Evolutionary conservation across 1,140 invertebrate species (phyloP).

Genomic region (Leptoteleia sp.): DNA sequence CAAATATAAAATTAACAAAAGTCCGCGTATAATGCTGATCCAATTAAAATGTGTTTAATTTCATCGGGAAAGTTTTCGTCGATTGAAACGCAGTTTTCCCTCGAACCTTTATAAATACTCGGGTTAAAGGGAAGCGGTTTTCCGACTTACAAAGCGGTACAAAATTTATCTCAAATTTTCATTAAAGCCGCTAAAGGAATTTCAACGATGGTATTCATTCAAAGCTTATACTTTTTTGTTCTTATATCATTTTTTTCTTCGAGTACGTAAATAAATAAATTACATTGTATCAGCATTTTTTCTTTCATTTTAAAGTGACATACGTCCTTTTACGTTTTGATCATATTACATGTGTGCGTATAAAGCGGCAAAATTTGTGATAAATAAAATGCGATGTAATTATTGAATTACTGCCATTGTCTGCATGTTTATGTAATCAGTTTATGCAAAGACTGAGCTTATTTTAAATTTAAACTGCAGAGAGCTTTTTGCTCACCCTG

Average conservation of each 20-base stretch:
- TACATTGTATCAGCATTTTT: no score
- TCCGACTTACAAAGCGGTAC: background rate
- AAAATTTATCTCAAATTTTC: constrained; percentile 17
- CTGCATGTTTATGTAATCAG: background rate
- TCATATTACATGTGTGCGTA: no score
- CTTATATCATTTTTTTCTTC: no score
- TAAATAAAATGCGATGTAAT: no score
- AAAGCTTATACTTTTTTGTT: background rate
- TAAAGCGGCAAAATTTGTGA: no score
- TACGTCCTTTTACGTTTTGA: background rate
- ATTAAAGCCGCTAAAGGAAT: constrained; percentile 7
- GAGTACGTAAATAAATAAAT: background rate
- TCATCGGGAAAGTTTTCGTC: constrained; percentile 29
- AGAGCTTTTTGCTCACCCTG: constrained; percentile 60
- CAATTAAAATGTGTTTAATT: constrained; percentile 49
- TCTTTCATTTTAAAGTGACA: background rate
- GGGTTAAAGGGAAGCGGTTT: constrained; percentile 25
- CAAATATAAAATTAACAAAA: constrained; percentile 28
- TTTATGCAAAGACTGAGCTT: no score
- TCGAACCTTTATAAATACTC: constrained; percentile 30
- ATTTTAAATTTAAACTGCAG: no score
- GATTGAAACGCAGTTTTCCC: constrained; percentile 26
- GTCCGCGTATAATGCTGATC: constrained; percentile 15
- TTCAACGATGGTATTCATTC: constrained; percentile 16
- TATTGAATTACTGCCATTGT: no score